Evolutionary conservation across 2,113 vertebrate species (phyloP).

Genomic region (Sisor rabdophorus): DNA sequence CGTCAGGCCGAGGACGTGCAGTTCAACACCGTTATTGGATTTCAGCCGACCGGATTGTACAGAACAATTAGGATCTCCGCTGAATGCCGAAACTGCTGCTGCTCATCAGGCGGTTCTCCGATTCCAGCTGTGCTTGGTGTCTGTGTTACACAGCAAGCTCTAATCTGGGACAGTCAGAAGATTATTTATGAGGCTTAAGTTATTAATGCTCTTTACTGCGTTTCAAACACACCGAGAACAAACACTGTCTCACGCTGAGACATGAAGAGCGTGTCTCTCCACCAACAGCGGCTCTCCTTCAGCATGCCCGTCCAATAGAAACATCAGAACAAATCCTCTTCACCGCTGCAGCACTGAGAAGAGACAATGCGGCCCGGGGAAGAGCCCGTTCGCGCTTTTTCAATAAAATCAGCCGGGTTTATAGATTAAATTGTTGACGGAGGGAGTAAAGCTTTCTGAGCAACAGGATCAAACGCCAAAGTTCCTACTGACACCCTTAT

Average conservation of each 20-base stretch:
- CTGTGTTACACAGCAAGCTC: constrained; percentile 48
- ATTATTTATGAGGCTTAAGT: constrained; percentile 67
- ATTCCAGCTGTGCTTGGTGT: constrained; percentile 16
- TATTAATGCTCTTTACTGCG: constrained; percentile 64
- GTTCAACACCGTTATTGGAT: neutral
- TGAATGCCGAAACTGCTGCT: neutral
- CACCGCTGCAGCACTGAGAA: constrained; percentile 19
- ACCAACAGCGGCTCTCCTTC: constrained; percentile 43
- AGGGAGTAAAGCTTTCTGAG: constrained; percentile 58
- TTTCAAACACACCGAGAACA: constrained; percentile 56
- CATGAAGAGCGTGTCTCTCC: constrained; percentile 52
- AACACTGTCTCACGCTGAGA: constrained; percentile 56
- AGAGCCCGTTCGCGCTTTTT: constrained; percentile 11
- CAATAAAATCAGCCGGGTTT: constrained; percentile 30
- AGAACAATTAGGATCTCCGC: neutral
- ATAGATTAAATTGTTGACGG: constrained; percentile 62
- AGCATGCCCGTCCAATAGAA: constrained; percentile 53
- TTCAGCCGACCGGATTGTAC: neutral
- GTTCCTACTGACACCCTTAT: neutral
- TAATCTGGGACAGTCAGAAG: constrained; percentile 65
- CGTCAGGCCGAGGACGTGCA: neutral
- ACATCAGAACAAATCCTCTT: constrained; percentile 41
- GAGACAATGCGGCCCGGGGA: constrained; percentile 27
- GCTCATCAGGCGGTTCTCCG: neutral
- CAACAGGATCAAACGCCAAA: neutral